These are phyloP conservation scores for Meiosimyza platycephala DNA, from an alignment of 2,888 invertebrate genomes.

Conservation along the genomic window DNA sequence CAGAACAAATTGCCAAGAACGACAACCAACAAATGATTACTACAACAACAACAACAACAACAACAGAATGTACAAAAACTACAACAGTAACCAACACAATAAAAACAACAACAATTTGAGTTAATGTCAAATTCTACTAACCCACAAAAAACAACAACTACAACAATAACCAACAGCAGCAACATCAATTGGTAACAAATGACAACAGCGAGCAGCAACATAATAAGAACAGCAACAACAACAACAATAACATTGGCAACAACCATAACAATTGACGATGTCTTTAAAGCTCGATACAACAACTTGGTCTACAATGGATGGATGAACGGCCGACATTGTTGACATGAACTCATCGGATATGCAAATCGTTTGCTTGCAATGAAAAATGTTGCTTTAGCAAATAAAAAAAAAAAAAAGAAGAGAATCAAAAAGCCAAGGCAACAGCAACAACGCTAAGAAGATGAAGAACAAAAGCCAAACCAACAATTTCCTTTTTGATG, in stretches of 20 bases:
- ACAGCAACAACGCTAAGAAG: neutral
- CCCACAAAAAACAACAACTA: conserved; percentile 22
- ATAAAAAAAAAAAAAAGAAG: conserved; percentile 22
- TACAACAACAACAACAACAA: conserved; percentile 13
- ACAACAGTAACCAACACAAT: conserved; percentile 32
- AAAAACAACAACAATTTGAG: conserved; percentile 35
- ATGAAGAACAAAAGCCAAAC: neutral
- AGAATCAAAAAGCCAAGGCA: conserved; percentile 34
- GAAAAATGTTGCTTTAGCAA: conserved; percentile 29
- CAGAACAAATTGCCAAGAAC: conserved; percentile 47
- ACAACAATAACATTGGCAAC: conserved; percentile 31
- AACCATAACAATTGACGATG: neutral
- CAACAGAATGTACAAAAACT: neutral
- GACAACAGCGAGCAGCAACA: neutral
- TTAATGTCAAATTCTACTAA: conserved; percentile 32
- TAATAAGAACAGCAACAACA: conserved; percentile 35
- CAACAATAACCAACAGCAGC: neutral
- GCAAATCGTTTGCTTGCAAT: conserved; percentile 33
- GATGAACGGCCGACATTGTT: conserved; percentile 24
- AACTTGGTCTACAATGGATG: neutral
- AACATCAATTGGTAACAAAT: conserved; percentile 5
- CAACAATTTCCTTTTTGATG: conserved; percentile 6
- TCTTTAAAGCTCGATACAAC: conserved; percentile 3
- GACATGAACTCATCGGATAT: conserved; percentile 36
- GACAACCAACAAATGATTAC: conserved; percentile 15